A percentile compares a stretch with the other conserved stretches of the same genome.
Evolutionary conservation across 30 jellyfish, hydroid and myxozoan genomes (phyloP).

Genomic region (Aurelia sp.): DNA sequence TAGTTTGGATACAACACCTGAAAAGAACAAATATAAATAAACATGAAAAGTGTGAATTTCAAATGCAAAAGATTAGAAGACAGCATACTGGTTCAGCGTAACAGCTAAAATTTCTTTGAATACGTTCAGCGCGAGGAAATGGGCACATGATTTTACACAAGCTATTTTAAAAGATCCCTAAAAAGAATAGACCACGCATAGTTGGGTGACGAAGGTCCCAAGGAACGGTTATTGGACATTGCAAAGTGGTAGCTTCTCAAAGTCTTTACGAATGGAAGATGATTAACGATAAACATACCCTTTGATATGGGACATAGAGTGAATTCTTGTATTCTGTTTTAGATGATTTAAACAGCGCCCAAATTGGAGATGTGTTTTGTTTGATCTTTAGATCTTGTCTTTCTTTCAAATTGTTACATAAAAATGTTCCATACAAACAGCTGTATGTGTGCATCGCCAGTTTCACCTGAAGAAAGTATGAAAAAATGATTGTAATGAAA

Average conservation of each 20-base stretch:
- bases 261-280: too few species aligned
- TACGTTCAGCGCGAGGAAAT: too few species aligned
- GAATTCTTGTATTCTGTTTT: slow-evolving; percentile 73
- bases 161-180: too few species aligned
- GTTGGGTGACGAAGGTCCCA: too few species aligned
- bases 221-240: too few species aligned
- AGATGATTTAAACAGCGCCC: slow-evolving; percentile 73
- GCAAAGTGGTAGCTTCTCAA: too few species aligned
- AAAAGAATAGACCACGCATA: too few species aligned
- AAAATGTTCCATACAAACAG: slow-evolving; percentile 89
- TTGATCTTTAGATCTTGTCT: slow-evolving; percentile 63
- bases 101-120: too few species aligned
- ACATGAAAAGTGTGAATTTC: background rate
- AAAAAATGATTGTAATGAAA: background rate
- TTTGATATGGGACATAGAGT: slow-evolving; percentile 30
- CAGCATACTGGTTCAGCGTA: background rate
- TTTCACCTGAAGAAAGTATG: slow-evolving; percentile 66
- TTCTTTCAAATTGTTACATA: slow-evolving; percentile 83
- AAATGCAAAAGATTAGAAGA: background rate
- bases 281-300: too few species aligned
- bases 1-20: slow-evolving; percentile 85
- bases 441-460: slow-evolving; percentile 89
- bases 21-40: background rate
- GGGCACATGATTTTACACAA: too few species aligned
- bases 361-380: slow-evolving; percentile 72